phyloP scores from a whole-genome alignment of 2,888 invertebrate genomes.

The Aphrophora alni region DNA sequence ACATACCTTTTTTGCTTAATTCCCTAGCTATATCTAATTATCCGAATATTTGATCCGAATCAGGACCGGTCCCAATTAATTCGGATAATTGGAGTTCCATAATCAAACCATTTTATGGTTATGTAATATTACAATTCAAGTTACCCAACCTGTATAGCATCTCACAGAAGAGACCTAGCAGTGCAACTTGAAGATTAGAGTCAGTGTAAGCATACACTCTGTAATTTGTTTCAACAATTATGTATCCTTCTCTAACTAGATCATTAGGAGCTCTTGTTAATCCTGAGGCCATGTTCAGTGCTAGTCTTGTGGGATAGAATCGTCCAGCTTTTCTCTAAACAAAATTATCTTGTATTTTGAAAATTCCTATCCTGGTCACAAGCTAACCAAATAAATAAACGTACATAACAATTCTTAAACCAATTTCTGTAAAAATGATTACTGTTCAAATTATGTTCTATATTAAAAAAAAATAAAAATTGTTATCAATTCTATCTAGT shows the following conservation, averaged over 20 bases:
- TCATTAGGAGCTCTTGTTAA: constrained; percentile 53
- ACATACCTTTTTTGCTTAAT: too few relatives aligned
- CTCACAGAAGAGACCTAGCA: constrained; percentile 92
- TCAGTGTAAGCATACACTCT: constrained; percentile 96
- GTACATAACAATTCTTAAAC: too few relatives aligned
- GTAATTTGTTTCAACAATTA: constrained; percentile 96
- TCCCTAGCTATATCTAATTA: too few relatives aligned
- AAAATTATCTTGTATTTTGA: constrained; percentile 19
- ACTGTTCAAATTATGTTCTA: too few relatives aligned
- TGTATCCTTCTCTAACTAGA: constrained; percentile 68
- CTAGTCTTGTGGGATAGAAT: constrained; percentile 94
- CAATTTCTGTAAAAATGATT: too few relatives aligned
- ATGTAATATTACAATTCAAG: too few relatives aligned
- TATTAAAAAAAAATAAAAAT: too few relatives aligned
- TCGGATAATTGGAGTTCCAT: too few relatives aligned
- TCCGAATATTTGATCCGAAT: too few relatives aligned
- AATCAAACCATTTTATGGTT: too few relatives aligned
- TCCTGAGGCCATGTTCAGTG: constrained; percentile 81
- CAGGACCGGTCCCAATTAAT: too few relatives aligned
- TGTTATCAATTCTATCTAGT: too few relatives aligned
- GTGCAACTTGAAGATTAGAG: constrained; percentile 88
- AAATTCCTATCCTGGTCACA: neutral
- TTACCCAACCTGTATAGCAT: constrained; percentile 84
- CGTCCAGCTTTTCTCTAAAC: constrained; percentile 82
- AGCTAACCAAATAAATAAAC: neutral